Conservation (phyloP, 2,888 invertebrate species). For the Noctua pronuba region DNA sequence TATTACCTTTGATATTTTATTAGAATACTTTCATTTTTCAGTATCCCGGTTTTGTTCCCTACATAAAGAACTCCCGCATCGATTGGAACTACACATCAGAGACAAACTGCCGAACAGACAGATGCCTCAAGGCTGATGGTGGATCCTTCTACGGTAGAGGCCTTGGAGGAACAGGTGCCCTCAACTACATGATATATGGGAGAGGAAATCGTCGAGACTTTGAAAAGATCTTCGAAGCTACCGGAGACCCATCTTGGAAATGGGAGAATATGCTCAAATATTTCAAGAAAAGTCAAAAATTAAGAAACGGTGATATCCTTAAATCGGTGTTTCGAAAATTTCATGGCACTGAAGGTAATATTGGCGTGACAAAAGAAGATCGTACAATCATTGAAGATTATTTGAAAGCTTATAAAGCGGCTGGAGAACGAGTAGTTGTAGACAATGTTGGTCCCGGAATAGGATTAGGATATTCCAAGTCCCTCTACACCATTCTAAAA, state of each 20-base stretch:
- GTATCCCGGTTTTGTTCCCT: conserved; percentile 52
- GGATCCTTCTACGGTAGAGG: conserved; percentile 68
- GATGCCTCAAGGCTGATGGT: conserved; percentile 24
- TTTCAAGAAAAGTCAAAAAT: conserved; percentile 71
- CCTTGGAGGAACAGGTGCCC: conserved; percentile 72
- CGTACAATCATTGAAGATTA: conserved; percentile 14
- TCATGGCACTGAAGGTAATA: conserved; percentile 64
- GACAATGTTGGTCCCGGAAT: conserved; percentile 77
- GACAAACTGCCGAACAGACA: conserved; percentile 35
- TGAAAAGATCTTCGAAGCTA: conserved; percentile 65
- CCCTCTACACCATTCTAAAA: conserved; percentile 81
- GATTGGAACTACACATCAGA: conserved; percentile 69
- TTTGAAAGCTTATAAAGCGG: conserved; percentile 63
- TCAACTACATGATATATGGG: conserved; percentile 68
- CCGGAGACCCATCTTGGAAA: conserved; percentile 68
- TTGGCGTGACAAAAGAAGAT: conserved; percentile 69
- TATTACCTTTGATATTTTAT: background rate
- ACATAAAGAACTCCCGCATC: conserved; percentile 24
- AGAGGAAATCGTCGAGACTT: conserved; percentile 69
- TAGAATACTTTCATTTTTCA: conserved; percentile 48
- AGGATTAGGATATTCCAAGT: conserved; percentile 81
- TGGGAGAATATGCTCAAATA: conserved; percentile 68
- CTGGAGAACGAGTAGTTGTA: conserved; percentile 77
- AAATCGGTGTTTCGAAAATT: conserved; percentile 50
- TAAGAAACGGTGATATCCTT: conserved; percentile 53